Evolutionary conservation across 2,888 invertebrate species (phyloP).

Genomic region (Baronia brevicornis): DNA sequence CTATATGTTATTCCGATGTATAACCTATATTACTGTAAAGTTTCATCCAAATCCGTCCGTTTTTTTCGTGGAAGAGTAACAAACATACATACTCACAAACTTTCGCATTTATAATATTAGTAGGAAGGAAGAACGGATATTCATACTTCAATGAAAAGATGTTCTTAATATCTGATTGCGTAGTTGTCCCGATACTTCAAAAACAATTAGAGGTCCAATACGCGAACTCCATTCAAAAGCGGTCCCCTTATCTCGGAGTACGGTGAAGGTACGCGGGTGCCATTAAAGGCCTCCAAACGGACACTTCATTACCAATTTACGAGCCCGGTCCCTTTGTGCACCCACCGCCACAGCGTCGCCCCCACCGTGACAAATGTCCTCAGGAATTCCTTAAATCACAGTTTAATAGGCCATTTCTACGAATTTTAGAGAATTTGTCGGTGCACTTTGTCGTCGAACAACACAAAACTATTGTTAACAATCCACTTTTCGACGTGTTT

Average conservation of each 20-base stretch:
- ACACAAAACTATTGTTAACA: slow-evolving; percentile 8
- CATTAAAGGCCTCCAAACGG: slow-evolving; percentile 28
- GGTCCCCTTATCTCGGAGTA: slow-evolving; percentile 1
- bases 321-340: slow-evolving; percentile 33
- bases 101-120: no score
- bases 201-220: slow-evolving; percentile 1
- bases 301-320: slow-evolving; percentile 55
- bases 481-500: slow-evolving; percentile 3
- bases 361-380: slow-evolving; percentile 38
- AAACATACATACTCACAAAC: no score
- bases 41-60: no score
- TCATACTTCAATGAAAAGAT: no score
- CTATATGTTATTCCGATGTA: no score
- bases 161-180: no score
- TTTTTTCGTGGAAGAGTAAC: no score
- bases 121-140: no score
- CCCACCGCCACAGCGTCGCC: slow-evolving; percentile 23
- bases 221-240: background rate
- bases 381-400: slow-evolving; percentile 28
- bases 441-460: slow-evolving; percentile 8
- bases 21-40: no score
- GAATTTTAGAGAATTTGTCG: slow-evolving; percentile 11
- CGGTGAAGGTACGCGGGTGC: slow-evolving; percentile 15
- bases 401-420: slow-evolving; percentile 25
- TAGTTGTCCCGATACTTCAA: no score